phyloP scores from a whole-genome alignment of 2,888 invertebrate genomes.

The Bibio marci region DNA sequence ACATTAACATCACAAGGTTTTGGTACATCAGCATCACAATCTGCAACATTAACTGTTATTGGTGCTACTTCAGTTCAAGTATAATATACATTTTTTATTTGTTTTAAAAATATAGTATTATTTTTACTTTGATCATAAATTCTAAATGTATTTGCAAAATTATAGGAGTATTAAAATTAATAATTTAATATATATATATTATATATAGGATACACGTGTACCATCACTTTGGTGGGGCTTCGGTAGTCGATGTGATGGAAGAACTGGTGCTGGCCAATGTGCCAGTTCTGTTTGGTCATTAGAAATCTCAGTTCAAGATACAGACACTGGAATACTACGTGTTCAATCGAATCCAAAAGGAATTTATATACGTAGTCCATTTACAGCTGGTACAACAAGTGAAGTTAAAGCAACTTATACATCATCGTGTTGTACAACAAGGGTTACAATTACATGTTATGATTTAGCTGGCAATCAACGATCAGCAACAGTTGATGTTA shows the following conservation, averaged over 20 bases:
- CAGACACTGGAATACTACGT: slow-evolving; percentile 42
- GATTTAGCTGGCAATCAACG: slow-evolving; percentile 51
- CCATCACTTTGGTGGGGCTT: slow-evolving; percentile 44
- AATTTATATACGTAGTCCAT: slow-evolving; percentile 41
- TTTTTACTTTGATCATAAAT: too few species aligned
- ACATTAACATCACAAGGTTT: slow-evolving; percentile 38
- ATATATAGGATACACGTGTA: slow-evolving; percentile 32
- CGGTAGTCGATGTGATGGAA: slow-evolving; percentile 44
- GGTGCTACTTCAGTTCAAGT: slow-evolving; percentile 21
- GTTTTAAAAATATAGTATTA: background rate
- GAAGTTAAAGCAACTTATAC: slow-evolving; percentile 47
- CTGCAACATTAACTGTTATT: slow-evolving; percentile 28
- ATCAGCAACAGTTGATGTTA: slow-evolving; percentile 42
- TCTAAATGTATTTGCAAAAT: background rate
- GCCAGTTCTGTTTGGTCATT: slow-evolving; percentile 50
- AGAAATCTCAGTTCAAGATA: slow-evolving; percentile 48
- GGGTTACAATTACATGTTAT: slow-evolving; percentile 45
- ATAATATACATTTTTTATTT: slow-evolving; percentile 1
- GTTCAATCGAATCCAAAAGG: slow-evolving; percentile 41
- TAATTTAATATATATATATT: slow-evolving; percentile 10
- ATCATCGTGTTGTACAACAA: slow-evolving; percentile 54
- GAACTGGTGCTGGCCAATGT: slow-evolving; percentile 36
- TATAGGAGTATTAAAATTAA: too few species aligned
- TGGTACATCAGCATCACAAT: slow-evolving; percentile 25
- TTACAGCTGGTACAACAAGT: slow-evolving; percentile 48